Base-by-base conservation (phyloP, 2,113 vertebrate genomes). In the Oncorhynchus nerka region DNA sequence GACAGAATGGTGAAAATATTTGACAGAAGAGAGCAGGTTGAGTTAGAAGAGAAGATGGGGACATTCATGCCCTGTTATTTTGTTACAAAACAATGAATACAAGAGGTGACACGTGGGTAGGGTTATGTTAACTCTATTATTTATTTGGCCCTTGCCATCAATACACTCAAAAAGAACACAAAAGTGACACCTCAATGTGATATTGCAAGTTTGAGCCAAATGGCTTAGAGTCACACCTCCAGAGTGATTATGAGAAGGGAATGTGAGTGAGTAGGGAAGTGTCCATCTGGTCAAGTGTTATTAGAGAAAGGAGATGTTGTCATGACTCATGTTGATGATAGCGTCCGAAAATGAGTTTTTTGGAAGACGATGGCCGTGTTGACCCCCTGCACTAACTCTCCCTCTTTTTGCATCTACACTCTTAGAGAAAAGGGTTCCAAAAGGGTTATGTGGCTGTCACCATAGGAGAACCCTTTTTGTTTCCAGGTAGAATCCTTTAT, bases 201-300 rank as follows among this genome's bases (percentile, higher is more conserved):
- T 5, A 48, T 74, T 7, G 68, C 79, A 61, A 78, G 68, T 72
- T 32, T 75, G 77, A 26, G 68, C 9, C 76, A 77, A 34, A 76
- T 51, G 79, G 79, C 79, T 74, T 24, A 81, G 80, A 20, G 7
- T 62, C 20, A 66, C 83, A 84, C 86, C 85, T 57, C 74, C 81
- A 57, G 86, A 74, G 83, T 1, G 72, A 75, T 79, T 19, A 59
- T 28, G 81, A 83, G 59, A 82, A 81, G 79, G 61, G 77, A 81
- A 79, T 72, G 81, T 49, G 32, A 78, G 86, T 66, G 61, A 39
- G 81, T 49, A 83, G 76, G 65, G 66, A 83, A 79, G 81, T 61
- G 76, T 78, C 90, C 90, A 92, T 92, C 90, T 91, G 89, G 81
- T 84, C 77, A 80, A 65, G 75, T 85, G 85, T 86, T 83, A 67